Conservation (phyloP, 1,140 invertebrate genomes). For the Vanessa atalanta region DNA sequence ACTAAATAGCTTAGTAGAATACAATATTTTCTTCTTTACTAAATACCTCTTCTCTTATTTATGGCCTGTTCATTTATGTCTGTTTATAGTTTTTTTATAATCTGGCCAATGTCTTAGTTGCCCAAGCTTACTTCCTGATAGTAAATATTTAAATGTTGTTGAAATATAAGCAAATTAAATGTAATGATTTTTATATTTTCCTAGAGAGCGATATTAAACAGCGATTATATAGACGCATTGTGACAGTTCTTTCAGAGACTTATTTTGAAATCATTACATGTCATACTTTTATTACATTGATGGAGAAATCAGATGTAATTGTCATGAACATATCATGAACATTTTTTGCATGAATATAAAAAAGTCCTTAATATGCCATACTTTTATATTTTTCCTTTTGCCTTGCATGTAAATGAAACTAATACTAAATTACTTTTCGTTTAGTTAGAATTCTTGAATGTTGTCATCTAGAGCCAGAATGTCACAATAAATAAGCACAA, state of each 20-base stretch:
- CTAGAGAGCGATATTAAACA: neutral
- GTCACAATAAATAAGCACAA: conserved; percentile 32
- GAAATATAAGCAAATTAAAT: neutral
- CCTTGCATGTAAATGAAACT: conserved; percentile 32
- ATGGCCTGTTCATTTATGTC: conserved; percentile 18
- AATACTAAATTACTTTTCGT: conserved; percentile 23
- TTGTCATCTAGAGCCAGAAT: conserved; percentile 40
- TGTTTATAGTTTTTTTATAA: conserved; percentile 20
- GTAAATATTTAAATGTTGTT: conserved; percentile 5
- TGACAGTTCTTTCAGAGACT: neutral
- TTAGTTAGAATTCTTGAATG: conserved; percentile 34
- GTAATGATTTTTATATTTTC: conserved; percentile 1
- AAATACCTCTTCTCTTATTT: conserved; percentile 19
- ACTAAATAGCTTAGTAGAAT: conserved; percentile 22
- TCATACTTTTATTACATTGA: conserved; percentile 27
- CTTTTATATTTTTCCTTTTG: conserved; percentile 33
- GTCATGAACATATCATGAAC: conserved; percentile 36
- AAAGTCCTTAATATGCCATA: conserved; percentile 26
- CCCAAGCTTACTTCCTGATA: conserved; percentile 15
- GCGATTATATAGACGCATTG: neutral
- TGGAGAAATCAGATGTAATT: conserved; percentile 38
- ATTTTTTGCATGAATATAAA: conserved; percentile 33
- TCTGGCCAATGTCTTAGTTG: conserved; percentile 21
- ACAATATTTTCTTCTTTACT: conserved; percentile 7
- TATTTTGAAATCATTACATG: conserved; percentile 1